phyloP scores from a whole-genome alignment of 2,888 invertebrate genomes.

The Sussaba pulchella region DNA sequence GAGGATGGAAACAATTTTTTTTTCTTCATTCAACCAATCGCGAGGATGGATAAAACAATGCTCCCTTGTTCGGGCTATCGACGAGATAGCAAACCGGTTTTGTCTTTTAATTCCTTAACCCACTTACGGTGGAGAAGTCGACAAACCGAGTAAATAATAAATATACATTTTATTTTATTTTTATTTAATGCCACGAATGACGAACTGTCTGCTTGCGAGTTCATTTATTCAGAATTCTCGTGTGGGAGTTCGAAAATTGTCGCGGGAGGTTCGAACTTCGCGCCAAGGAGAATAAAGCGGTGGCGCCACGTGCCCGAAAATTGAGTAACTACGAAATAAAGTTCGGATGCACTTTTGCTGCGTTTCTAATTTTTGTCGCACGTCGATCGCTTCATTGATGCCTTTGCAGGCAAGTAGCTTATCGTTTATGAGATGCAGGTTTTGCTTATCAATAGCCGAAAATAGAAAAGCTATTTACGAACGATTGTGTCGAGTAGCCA shows the following conservation, averaged over 20 bases:
- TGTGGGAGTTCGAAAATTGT: no score
- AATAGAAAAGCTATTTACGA: constrained; percentile 67
- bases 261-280: no score
- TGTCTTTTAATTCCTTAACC: constrained; percentile 47
- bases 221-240: no score
- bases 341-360: no score
- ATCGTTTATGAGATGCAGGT: constrained; percentile 33
- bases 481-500: constrained; percentile 61
- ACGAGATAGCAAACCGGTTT: constrained; percentile 38
- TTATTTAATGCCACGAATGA: no score
- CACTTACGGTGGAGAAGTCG: constrained; percentile 32
- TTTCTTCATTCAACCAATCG: constrained; percentile 8
- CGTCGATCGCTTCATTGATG: neutral
- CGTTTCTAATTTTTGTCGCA: no score
- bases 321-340: no score
- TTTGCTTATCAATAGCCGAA: constrained; percentile 45
- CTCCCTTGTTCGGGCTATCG: constrained; percentile 52
- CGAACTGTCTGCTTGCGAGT: no score
- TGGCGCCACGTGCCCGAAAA: no score
- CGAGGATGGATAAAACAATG: constrained; percentile 47
- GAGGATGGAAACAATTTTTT: constrained; percentile 41
- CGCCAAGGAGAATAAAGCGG: no score
- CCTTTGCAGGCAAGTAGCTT: neutral
- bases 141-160: constrained; percentile 26
- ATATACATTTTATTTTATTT: no score